A percentile compares a stretch with the other conserved stretches of the same genome.
phyloP scores from a whole-genome alignment of 2,113 vertebrate genomes.

The Lycaon pictus region DNA sequence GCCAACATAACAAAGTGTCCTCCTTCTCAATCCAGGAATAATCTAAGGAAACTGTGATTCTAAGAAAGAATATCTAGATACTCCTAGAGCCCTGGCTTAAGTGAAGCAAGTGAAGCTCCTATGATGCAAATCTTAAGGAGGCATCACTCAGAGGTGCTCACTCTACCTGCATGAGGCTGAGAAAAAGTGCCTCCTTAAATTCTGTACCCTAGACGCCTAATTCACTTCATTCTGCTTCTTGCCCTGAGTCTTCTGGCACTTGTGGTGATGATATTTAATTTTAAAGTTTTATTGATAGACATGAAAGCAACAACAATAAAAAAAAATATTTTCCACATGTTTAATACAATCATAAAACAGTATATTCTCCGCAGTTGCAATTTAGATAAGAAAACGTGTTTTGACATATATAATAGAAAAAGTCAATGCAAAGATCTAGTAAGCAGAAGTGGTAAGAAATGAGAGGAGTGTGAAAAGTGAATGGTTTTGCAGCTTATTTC shows the following conservation, averaged over 20 bases:
- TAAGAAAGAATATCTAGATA: neutral
- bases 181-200: neutral
- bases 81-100: neutral
- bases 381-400: neutral
- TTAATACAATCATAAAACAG: neutral
- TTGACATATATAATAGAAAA: neutral
- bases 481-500: neutral
- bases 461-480: neutral
- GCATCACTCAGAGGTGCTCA: neutral
- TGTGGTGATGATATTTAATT: neutral
- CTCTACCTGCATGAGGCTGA: rapidly evolving
- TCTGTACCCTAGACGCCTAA: neutral
- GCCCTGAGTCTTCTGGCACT: neutral
- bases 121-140: neutral
- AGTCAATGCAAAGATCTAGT: neutral
- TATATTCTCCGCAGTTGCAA: neutral
- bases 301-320: neutral
- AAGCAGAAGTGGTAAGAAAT: neutral
- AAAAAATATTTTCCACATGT: neutral
- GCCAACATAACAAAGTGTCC: conserved; percentile 29
- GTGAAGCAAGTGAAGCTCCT: neutral
- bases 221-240: neutral
- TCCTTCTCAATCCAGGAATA: conserved; percentile 17
- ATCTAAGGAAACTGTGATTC: neutral
- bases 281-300: neutral